These are phyloP conservation scores for Mirza zaza DNA, from an alignment of 2,113 vertebrate genomes.

Conservation along the genomic window DNA sequence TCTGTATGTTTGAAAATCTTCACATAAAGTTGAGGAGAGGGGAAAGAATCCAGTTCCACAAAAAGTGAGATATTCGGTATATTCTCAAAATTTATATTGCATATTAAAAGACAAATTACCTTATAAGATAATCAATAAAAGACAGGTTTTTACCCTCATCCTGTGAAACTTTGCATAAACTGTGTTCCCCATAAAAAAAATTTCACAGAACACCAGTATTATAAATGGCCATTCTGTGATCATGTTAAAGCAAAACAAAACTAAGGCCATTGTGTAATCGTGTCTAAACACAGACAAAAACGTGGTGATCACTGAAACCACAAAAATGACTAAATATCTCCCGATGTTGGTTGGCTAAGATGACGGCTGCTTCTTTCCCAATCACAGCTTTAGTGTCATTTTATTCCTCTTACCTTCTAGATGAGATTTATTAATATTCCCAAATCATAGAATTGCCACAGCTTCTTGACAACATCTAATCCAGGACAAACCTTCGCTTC, in stretches of 20 bases:
- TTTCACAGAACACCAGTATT: background rate
- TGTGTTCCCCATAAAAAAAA: background rate
- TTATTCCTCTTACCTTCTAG: background rate
- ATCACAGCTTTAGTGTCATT: background rate
- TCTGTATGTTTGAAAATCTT: background rate
- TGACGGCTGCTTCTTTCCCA: background rate
- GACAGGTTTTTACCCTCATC: background rate
- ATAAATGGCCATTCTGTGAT: background rate
- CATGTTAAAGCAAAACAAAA: background rate
- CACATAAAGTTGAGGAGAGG: background rate
- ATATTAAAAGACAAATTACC: background rate
- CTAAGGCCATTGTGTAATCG: background rate
- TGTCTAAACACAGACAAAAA: background rate
- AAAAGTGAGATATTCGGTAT: background rate
- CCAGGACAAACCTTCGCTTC: background rate
- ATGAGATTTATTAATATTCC: background rate
- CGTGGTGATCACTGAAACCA: background rate
- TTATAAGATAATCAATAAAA: background rate
- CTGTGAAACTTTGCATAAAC: constrained; percentile 5
- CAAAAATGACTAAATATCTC: background rate
- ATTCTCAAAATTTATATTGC: background rate
- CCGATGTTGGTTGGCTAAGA: background rate
- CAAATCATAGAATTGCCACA: background rate
- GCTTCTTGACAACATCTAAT: background rate
- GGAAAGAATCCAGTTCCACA: background rate